These are phyloP conservation scores for Acipenser oxyrinchus DNA, from an alignment of 2,797 vertebrate genomes.

Conservation along the genomic window DNA sequence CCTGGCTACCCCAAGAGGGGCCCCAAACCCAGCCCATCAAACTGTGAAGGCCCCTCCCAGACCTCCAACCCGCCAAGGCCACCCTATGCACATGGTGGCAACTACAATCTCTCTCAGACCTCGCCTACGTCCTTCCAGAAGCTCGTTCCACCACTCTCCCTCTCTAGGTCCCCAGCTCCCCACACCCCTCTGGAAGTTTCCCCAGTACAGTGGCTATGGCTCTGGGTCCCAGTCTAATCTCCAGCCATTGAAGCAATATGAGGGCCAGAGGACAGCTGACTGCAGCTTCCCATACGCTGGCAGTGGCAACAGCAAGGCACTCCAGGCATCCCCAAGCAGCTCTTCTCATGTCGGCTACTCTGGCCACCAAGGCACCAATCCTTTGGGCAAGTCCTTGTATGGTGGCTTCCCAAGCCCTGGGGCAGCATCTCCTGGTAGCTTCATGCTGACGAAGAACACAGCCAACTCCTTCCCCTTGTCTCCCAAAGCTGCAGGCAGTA, in stretches of 20 bases:
- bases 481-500: slow-evolving; percentile 79
- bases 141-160: slow-evolving; percentile 64
- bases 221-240: slow-evolving; percentile 58
- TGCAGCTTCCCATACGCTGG: slow-evolving; percentile 82
- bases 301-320: slow-evolving; percentile 56
- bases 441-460: slow-evolving; percentile 82
- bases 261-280: slow-evolving; percentile 79
- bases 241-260: slow-evolving; percentile 55
- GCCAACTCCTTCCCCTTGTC: slow-evolving; percentile 71
- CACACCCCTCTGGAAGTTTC: slow-evolving; percentile 64
- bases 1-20: slow-evolving; percentile 72
- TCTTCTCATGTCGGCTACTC: slow-evolving; percentile 74
- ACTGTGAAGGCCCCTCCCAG: slow-evolving; percentile 62
- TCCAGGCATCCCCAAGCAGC: slow-evolving; percentile 64
- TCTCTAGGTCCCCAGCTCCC: slow-evolving; percentile 80
- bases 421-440: slow-evolving; percentile 82
- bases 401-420: slow-evolving; percentile 73
- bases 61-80: slow-evolving; percentile 64
- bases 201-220: slow-evolving; percentile 67
- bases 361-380: slow-evolving; percentile 52
- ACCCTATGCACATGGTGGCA: slow-evolving; percentile 52
- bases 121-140: slow-evolving; percentile 83
- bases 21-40: slow-evolving; percentile 61
- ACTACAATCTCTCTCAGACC: slow-evolving; percentile 68
- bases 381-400: slow-evolving; percentile 58